Percentiles rank a stretch among this genome's conserved stretches.
Evolutionary conservation across 2,113 vertebrate genomes (phyloP).

Genomic region (Rhizomys pruinosus): DNA sequence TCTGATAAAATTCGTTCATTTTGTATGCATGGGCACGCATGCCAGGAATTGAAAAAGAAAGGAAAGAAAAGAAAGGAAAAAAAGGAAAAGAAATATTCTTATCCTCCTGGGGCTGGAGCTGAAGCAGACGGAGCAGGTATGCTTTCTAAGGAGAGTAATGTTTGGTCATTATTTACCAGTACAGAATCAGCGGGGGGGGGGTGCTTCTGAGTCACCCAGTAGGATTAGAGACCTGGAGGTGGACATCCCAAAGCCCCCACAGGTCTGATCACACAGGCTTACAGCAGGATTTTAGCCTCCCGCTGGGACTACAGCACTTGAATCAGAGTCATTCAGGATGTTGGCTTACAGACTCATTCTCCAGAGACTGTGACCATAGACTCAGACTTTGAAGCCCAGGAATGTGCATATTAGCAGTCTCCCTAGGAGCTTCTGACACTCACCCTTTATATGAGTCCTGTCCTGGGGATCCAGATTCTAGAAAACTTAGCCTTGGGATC

Average conservation of each 20-base stretch:
- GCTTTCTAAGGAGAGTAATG: not conserved
- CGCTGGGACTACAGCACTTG: not conserved
- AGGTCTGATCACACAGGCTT: not conserved
- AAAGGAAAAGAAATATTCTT: not conserved
- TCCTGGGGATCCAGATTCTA: not conserved
- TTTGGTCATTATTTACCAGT: not conserved
- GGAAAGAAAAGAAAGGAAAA: not conserved
- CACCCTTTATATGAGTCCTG: not conserved
- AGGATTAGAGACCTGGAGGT: not conserved
- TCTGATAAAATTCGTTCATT: constrained; percentile 42
- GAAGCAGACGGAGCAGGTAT: not conserved
- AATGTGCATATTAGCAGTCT: not conserved
- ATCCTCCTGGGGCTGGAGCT: not conserved
- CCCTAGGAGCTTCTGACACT: not conserved
- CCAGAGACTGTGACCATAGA: not conserved
- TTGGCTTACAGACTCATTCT: not conserved
- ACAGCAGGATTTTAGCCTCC: not conserved
- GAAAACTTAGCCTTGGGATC: not conserved
- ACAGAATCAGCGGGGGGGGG: not conserved
- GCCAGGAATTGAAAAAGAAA: not conserved
- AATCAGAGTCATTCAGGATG: not conserved
- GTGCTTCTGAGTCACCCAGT: not conserved
- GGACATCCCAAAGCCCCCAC: not conserved
- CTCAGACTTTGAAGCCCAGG: not conserved
- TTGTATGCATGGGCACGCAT: not conserved